These are phyloP conservation scores for Caerostris darwini DNA, from an alignment of 1,140 invertebrate genomes.

Conservation along the genomic window DNA sequence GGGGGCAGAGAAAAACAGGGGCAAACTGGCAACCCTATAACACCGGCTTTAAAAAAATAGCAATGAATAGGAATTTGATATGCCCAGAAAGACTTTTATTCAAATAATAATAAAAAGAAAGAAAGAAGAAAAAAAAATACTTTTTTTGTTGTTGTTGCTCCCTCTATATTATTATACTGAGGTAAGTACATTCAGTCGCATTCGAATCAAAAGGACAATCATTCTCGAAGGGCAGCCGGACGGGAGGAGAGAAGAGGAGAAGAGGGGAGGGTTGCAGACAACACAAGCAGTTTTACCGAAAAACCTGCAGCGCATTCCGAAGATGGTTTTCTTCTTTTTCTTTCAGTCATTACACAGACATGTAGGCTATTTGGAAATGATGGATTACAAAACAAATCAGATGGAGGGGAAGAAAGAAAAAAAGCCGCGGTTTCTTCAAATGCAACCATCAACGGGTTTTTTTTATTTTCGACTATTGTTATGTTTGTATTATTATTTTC, in stretches of 20 bases:
- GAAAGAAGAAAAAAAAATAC: too few relatives aligned
- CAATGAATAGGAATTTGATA: conserved; percentile 3
- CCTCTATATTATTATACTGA: conserved; percentile 16
- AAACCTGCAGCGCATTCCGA: conserved; percentile 20
- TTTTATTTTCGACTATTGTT: background rate
- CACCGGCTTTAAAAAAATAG: background rate
- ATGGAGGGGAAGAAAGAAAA: too few relatives aligned
- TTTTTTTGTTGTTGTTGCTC: background rate
- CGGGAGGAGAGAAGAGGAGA: background rate
- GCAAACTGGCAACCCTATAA: conserved; percentile 1
- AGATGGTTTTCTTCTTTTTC: conserved; percentile 41
- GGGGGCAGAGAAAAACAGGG: background rate
- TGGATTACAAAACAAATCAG: conserved; percentile 54
- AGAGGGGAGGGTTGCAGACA: background rate
- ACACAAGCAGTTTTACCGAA: conserved; percentile 8
- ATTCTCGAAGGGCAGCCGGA: conserved; percentile 15
- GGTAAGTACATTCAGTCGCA: conserved; percentile 16
- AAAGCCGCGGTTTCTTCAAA: conserved; percentile 2
- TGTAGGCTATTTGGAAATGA: conserved; percentile 42
- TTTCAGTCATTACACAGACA: conserved; percentile 48
- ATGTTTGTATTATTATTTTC: conserved; percentile 4
- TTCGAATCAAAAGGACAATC: conserved; percentile 39
- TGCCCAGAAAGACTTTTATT: conserved; percentile 30
- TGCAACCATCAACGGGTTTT: background rate
- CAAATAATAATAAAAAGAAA: conserved; percentile 31